phyloP scores from a whole-genome alignment of 2,797 vertebrate genomes.

The Channallabes apus region DNA sequence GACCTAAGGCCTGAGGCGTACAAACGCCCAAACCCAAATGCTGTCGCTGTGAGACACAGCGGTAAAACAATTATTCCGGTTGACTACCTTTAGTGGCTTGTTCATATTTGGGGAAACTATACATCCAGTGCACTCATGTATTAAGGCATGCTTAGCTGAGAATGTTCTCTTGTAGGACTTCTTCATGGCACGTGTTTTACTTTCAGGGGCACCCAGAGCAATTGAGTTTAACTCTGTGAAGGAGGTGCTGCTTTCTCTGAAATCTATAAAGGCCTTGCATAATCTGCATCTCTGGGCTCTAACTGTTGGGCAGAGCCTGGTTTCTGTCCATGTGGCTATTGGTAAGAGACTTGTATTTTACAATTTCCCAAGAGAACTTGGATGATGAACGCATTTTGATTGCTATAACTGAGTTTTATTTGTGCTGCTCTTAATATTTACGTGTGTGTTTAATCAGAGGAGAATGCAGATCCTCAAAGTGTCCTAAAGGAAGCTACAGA shows the following conservation, averaged over 20 bases:
- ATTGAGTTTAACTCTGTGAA: conserved; percentile 83
- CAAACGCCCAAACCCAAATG: too few species aligned
- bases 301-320: conserved; percentile 79
- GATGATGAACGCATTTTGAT: neutral
- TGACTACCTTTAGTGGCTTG: too few species aligned
- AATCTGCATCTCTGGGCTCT: conserved; percentile 90
- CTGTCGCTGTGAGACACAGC: too few species aligned
- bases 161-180: too few species aligned
- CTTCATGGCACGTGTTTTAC: neutral
- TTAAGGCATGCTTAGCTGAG: neutral
- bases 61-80: too few species aligned
- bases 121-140: neutral
- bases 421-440: neutral
- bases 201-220: conserved; percentile 81
- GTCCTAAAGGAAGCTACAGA: conserved; percentile 85
- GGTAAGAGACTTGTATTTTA: conserved; percentile 72
- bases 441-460: conserved; percentile 68
- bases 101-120: neutral
- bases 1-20: too few species aligned
- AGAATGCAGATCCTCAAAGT: conserved; percentile 72
- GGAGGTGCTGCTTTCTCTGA: conserved; percentile 82
- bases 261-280: conserved; percentile 83
- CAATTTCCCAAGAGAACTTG: neutral
- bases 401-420: neutral
- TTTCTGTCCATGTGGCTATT: conserved; percentile 86